phyloP scores from a whole-genome alignment of 2,113 vertebrate species.

The Corynorhinus townsendii region DNA sequence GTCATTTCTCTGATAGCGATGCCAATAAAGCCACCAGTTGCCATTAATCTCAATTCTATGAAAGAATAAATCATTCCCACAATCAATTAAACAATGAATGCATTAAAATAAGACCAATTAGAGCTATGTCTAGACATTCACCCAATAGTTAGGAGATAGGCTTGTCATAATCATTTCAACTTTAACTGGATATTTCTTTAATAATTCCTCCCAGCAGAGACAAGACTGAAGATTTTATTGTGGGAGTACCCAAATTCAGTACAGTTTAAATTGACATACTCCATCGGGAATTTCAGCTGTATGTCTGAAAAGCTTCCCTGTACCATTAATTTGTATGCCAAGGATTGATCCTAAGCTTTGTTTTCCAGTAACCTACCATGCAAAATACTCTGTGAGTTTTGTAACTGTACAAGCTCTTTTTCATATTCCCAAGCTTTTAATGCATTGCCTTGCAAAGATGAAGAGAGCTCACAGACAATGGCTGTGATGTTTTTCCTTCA shows the following conservation, averaged over 20 bases:
- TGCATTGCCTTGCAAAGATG: background rate
- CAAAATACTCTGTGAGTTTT: background rate
- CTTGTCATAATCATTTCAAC: conserved; percentile 43
- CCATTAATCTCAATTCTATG: conserved; percentile 64
- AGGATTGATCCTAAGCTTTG: background rate
- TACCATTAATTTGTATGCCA: background rate
- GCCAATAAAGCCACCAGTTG: conserved; percentile 38
- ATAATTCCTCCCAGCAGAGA: conserved; percentile 48
- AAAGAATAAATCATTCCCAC: conserved; percentile 60
- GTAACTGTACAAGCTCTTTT: background rate
- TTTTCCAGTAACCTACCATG: background rate
- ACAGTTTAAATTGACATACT: conserved; percentile 9
- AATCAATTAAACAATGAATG: conserved; percentile 68
- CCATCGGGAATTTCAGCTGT: background rate
- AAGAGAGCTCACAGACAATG: background rate
- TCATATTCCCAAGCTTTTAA: background rate
- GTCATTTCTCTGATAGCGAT: conserved; percentile 38
- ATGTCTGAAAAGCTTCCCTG: background rate
- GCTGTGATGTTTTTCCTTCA: background rate
- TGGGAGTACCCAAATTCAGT: background rate
- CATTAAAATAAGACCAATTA: conserved; percentile 56
- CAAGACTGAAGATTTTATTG: background rate
- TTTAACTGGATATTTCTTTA: conserved; percentile 32
- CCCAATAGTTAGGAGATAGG: conserved; percentile 34
- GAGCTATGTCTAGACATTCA: conserved; percentile 63